These are phyloP conservation scores for Polyommatus iphigenia DNA, from an alignment of 2,888 invertebrate species.

Conservation along the genomic window DNA sequence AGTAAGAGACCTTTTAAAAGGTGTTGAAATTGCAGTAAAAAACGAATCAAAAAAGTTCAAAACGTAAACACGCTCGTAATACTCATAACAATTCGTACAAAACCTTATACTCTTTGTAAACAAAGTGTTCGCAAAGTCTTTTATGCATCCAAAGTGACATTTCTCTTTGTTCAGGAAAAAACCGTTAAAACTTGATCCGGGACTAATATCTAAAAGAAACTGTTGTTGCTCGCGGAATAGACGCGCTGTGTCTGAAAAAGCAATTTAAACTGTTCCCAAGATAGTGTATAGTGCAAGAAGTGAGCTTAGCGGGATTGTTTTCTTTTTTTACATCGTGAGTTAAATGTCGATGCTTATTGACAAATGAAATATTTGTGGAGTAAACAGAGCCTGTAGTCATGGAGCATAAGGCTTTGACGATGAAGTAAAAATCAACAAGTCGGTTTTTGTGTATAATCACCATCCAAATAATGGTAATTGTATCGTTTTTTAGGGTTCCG, in stretches of 20 bases:
- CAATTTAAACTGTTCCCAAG: conserved; percentile 73
- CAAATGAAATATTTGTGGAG: too few species aligned
- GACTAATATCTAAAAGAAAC: conserved; percentile 63
- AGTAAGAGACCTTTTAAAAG: background rate
- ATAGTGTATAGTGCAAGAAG: conserved; percentile 48
- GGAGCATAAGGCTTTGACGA: too few species aligned
- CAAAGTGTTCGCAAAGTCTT: conserved; percentile 40
- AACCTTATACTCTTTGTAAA: conserved; percentile 35
- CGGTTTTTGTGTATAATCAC: too few species aligned
- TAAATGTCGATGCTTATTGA: too few species aligned
- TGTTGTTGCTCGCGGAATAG: conserved; percentile 68
- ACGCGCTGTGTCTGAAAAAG: conserved; percentile 72
- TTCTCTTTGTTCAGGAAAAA: conserved; percentile 50
- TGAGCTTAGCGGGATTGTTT: conserved; percentile 31
- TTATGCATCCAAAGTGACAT: conserved; percentile 43
- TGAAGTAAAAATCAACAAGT: too few species aligned
- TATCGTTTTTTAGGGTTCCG: too few species aligned
- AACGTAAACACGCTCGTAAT: background rate
- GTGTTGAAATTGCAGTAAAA: background rate
- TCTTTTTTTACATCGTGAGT: background rate
- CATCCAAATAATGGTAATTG: too few species aligned
- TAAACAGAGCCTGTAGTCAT: too few species aligned
- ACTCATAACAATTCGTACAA: conserved; percentile 12
- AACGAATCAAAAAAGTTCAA: background rate
- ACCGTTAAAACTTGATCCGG: conserved; percentile 64